Base-by-base conservation (phyloP, 2,888 invertebrate species). In the Drosophila austrosaltans region DNA sequence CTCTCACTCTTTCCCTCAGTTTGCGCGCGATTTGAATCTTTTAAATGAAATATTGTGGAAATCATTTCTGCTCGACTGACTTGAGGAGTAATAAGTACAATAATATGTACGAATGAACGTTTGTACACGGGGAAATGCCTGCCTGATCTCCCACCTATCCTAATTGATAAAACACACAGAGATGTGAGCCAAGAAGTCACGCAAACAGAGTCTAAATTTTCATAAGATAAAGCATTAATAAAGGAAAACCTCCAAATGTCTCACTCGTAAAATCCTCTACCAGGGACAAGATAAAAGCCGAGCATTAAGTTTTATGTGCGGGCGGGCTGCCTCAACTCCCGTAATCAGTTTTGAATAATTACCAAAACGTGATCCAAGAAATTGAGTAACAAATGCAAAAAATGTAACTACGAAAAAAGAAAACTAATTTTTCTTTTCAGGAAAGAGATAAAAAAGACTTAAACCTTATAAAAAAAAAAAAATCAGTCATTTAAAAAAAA, bases 11-110 rank as follows among this genome's bases (percentile, higher is more conserved):
- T 28, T 54, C n/a, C 61, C 69, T 70, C 72, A 69, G 61, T 85
- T 89, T 76, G 73, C 78, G 75, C 72, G 76, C 86, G 89, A 81
- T 90, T 89, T 87, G 89, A 89, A 89, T 88, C 89, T 87, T 79
- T 90, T 90, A 87, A 79, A 79, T 77, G 74, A 90, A 89, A 89
- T 90, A 89, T 89, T 90, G 90, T 90, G 70, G 80, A 84, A 86
- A 89, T 90, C 90, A 89, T 88, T 89, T 87, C 77, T 79, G 87
- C 80, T 79, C 72, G 77, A 85, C 72, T 76, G 82, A 70, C 56
- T 48, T 48, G 48, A 48, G 48, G 48, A 48, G 48, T 48, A 25
- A 48, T 48, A 48, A 48, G 63, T 60, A 64, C 36, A 53, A 44
- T 69, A 63, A 63, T 66, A 40, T 36, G 36, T 36, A 36, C 8